Evolutionary conservation across 2,113 vertebrate species (phyloP).

Genomic region (Hiodon tergisus): DNA sequence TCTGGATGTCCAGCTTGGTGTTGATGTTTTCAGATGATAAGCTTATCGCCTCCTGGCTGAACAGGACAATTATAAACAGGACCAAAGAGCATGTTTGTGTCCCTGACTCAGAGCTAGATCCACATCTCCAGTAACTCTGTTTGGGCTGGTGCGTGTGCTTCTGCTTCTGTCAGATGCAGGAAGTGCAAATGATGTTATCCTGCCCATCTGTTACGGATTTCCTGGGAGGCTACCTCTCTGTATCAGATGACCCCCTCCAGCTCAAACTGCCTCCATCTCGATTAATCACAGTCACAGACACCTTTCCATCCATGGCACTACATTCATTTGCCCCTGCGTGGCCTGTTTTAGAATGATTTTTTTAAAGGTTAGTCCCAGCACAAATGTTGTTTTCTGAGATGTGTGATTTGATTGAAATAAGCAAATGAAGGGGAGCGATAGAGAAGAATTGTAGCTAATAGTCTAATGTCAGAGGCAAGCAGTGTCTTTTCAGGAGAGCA

Average conservation of each 20-base stretch:
- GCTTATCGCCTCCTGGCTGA: constrained; percentile 15
- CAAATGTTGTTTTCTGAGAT: too few species aligned
- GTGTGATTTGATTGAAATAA: too few species aligned
- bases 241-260: not conserved
- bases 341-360: not conserved
- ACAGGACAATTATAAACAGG: constrained; percentile 30
- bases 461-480: too few species aligned
- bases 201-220: constrained; percentile 44
- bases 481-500: too few species aligned
- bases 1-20: constrained; percentile 20
- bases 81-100: constrained; percentile 35
- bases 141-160: constrained; percentile 39
- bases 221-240: constrained; percentile 37
- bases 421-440: too few species aligned
- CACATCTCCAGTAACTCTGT: constrained; percentile 42
- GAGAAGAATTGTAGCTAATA: too few species aligned
- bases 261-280: not conserved
- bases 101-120: constrained; percentile 21
- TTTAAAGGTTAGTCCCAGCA: too few species aligned
- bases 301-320: not conserved
- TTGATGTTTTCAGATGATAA: constrained; percentile 22
- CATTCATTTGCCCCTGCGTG: not conserved
- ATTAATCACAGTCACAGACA: not conserved
- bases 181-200: constrained; percentile 49
- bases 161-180: constrained; percentile 49